phyloP scores from a whole-genome alignment of 1,140 invertebrate species.

The Calephelis nemesis region DNA sequence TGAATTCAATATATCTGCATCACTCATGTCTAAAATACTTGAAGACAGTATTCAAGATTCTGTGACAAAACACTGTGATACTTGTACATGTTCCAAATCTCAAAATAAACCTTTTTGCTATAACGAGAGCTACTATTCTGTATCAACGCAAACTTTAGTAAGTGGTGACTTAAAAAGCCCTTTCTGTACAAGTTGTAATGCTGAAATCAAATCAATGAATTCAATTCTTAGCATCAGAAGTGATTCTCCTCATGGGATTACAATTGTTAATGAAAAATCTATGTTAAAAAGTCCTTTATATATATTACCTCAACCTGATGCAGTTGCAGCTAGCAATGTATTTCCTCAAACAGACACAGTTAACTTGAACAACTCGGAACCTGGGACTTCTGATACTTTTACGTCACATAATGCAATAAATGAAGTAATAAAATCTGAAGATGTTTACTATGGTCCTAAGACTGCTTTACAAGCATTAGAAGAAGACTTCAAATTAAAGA shows the following conservation, averaged over 20 bases:
- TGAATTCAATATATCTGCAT: constrained; percentile 92
- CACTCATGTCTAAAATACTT: constrained; percentile 95
- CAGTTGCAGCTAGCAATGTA: constrained; percentile 31
- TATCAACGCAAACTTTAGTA: constrained; percentile 81
- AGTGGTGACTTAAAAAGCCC: constrained; percentile 76
- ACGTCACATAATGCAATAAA: constrained; percentile 35
- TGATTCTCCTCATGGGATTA: constrained; percentile 56
- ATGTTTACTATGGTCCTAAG: constrained; percentile 40
- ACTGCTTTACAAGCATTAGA: constrained; percentile 46
- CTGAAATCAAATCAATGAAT: constrained; percentile 67
- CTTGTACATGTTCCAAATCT: constrained; percentile 85
- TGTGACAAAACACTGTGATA: constrained; percentile 88
- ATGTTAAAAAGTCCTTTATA: constrained; percentile 49
- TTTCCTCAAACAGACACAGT: constrained; percentile 41
- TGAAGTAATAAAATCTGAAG: constrained; percentile 37
- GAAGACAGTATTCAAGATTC: constrained; percentile 90
- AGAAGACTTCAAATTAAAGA: constrained; percentile 53
- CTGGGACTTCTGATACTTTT: constrained; percentile 16
- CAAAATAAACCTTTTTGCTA: constrained; percentile 81
- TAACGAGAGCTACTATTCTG: constrained; percentile 79
- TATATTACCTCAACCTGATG: constrained; percentile 48
- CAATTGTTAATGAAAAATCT: constrained; percentile 58
- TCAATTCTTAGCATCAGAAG: constrained; percentile 66
- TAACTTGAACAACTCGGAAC: constrained; percentile 17
- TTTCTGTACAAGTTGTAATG: constrained; percentile 80